Base-by-base conservation (phyloP, 2,113 vertebrate species). In the Malurus alboscapulatus region DNA sequence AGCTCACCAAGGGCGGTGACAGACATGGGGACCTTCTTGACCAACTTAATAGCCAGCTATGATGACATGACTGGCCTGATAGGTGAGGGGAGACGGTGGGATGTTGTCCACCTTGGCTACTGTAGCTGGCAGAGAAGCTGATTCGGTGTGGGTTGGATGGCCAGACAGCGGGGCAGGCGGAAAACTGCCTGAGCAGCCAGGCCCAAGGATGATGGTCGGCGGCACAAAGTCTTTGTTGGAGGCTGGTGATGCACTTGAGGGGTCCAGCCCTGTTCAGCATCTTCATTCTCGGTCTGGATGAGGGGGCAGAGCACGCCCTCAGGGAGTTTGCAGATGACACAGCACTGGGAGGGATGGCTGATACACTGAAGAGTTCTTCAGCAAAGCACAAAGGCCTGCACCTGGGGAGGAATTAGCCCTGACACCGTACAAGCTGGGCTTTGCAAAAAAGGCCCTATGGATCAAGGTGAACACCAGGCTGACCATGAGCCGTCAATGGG, bases 381-480 rank as follows among this genome's bases (percentile, higher is more conserved):
- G 17, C 13, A 45, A 48, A 61, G 14, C 11, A 15, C 13, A 1
- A 12, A 50, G 44, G 73, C 20, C 12, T 77, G 15, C 17, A 19
- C 17, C 7, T 34, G 25, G 27, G 24, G 14, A 13, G 30, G 21
- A 82, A n/a, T 54, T 38, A 4, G 11, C 17, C 10, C 42, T 29
- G 20, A 15, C 9, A 30, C 66, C 24, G 30, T 30, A 20, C 3
- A 1, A 6, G 29, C 51, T 91, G 44, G 14, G 18, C 38, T 27
- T n/a, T 53, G 24, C 18, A 20, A 1, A 45, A 58, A 45, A 81
- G 32, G 59, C 16, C 8, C 27, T 29, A 0, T 25, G 53, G 45
- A 20, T 74, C 18, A 20, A 17, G 24, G 7, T 47, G 38, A 25
- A 1, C 10, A 12, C 8, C 0, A 1, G 27, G 12, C 24, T 81